Evolutionary conservation across 2,797 vertebrate genomes (phyloP).

Genomic region (Decapterus maruadsi): DNA sequence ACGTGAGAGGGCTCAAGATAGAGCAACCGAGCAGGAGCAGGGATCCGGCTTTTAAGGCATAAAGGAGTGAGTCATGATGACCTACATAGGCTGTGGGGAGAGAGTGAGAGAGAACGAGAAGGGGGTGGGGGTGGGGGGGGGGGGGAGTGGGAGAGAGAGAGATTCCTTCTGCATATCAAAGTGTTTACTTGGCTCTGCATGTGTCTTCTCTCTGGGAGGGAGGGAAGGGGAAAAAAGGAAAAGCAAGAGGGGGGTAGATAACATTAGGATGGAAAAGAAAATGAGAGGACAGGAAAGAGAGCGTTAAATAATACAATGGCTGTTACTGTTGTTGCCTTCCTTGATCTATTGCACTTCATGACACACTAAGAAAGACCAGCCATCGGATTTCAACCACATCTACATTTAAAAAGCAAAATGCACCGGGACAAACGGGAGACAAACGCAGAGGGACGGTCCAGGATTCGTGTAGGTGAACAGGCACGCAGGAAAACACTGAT

Average conservation of each 20-base stretch:
- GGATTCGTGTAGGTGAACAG: background rate
- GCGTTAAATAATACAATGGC: slow-evolving; percentile 68
- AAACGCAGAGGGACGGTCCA: background rate
- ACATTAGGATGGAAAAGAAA: slow-evolving; percentile 67
- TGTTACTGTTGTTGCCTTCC: slow-evolving; percentile 44
- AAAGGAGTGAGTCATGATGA: slow-evolving; percentile 87
- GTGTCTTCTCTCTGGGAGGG: slow-evolving; percentile 73
- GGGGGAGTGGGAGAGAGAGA: slow-evolving; percentile 60
- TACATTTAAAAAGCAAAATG: slow-evolving; percentile 25
- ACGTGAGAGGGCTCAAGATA: slow-evolving; percentile 81
- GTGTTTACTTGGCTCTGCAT: slow-evolving; percentile 84
- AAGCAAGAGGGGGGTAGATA: slow-evolving; percentile 58
- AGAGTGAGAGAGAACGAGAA: slow-evolving; percentile 56
- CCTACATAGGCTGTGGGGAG: slow-evolving; percentile 85
- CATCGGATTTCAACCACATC: slow-evolving; percentile 21
- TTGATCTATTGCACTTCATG: slow-evolving; percentile 46
- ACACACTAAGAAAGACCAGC: slow-evolving; percentile 18
- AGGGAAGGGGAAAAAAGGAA: slow-evolving; percentile 57
- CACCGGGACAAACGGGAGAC: background rate
- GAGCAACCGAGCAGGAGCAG: slow-evolving; percentile 75
- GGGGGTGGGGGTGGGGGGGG: slow-evolving; percentile 55
- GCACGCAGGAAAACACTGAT: slow-evolving; percentile 1
- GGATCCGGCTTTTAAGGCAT: slow-evolving; percentile 84
- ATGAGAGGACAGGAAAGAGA: slow-evolving; percentile 63
- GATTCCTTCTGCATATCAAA: slow-evolving; percentile 86